Evolutionary conservation across 2,888 invertebrate genomes (phyloP), one percentile per base, ranked within the genome.

Genomic region (Drosophila affinis): DNA sequence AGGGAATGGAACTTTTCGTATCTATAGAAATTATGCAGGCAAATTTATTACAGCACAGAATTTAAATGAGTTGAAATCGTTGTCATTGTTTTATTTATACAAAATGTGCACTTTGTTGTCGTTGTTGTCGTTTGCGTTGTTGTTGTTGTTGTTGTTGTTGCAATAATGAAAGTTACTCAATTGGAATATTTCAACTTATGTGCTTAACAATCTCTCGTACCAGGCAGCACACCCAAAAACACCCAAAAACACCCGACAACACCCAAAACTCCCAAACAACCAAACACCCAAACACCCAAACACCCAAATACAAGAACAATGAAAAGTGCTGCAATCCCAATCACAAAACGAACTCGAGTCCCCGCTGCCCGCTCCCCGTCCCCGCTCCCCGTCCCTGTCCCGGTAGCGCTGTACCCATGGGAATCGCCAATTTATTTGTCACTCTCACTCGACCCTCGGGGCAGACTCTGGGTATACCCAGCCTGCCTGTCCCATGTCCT

Each of bases 171-270:
- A 84, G 78, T 87, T 84, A 86, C 83, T 88, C 88, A 88, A 86
- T 88, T 86, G 87, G 87, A 88, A 88, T 88, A 88, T 88, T 88
- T 86, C 87, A 88, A 88, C 88, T 87, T 87, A 87, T 87, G 83
- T 85, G 85, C 87, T 87, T 85, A 87, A 77, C 79, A 76, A 68
- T 60, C 71, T 65, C 60, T 68, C 60, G 67, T 39, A 58, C 27
- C 24, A 46, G 56, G 51, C 27, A 62, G 57, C 29, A 62, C 29
- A 62, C 55, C 51, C 71, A 27, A 48, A 27, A 27, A 6, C 27
- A 27, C 27, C 27, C 27, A 7, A 7, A 7, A 62, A 63, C 29
- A 59, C 55, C 24, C 24, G 5, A 24, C 24, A 24, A 24, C 24
- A 24, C 24, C 24, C 24, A 24, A 24, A 4, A 24, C 24, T 5